A percentile compares a stretch with the other conserved stretches of the same genome.
Evolutionary conservation across 2,113 vertebrate species (phyloP).

Genomic region (Propithecus coquereli): DNA sequence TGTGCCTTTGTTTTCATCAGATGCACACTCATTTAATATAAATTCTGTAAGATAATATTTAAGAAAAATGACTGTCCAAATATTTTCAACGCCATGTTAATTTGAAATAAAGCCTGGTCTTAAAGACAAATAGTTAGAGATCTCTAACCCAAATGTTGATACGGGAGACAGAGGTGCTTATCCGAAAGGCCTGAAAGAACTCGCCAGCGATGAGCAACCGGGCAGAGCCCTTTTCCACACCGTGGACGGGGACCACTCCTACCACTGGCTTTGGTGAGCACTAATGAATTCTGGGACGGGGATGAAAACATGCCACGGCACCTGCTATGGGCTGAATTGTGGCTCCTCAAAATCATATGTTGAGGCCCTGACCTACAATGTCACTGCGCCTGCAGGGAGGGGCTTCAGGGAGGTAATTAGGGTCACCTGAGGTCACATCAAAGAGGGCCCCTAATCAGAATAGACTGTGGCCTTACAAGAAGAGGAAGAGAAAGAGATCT

Average conservation of each 20-base stretch:
- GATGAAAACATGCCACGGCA: background rate
- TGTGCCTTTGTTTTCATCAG: background rate
- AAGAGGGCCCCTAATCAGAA: no score
- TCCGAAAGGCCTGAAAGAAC: background rate
- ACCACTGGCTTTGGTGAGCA: background rate
- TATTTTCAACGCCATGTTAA: background rate
- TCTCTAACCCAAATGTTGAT: rapidly evolving
- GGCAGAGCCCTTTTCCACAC: background rate
- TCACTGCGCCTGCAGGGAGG: background rate
- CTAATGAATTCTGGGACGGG: background rate
- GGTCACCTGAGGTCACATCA: rapidly evolving
- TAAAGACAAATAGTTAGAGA: background rate
- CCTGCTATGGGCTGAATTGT: background rate
- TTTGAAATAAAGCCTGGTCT: background rate
- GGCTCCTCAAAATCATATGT: background rate
- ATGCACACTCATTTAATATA: background rate
- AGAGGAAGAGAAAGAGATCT: no score
- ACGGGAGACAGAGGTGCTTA: background rate
- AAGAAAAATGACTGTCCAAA: background rate
- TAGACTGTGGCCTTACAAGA: background rate
- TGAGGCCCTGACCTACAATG: no score
- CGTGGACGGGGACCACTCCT: rapidly evolving
- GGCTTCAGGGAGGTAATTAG: background rate
- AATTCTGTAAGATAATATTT: background rate
- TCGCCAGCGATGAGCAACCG: background rate